Conservation (phyloP, 2,797 vertebrate genomes). For the Sebastes taczanowskii region DNA sequence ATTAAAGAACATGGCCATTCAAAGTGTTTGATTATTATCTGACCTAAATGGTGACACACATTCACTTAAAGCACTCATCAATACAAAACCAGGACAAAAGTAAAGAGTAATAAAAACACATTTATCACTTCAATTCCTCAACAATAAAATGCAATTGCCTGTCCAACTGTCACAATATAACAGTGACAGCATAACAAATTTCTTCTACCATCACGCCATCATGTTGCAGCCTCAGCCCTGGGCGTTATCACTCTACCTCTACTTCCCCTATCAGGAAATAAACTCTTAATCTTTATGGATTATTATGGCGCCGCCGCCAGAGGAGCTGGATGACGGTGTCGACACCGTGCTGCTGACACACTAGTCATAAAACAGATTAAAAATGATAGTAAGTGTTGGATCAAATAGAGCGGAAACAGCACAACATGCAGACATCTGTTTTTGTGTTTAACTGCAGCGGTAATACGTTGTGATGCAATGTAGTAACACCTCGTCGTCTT, state of each 20-base stretch:
- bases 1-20: not conserved
- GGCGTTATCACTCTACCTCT: conserved; percentile 10
- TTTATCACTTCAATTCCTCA: not conserved
- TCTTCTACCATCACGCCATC: not conserved
- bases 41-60: not conserved
- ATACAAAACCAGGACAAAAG: not conserved
- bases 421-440: conserved; percentile 3
- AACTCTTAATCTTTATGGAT: conserved; percentile 64
- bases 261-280: conserved; percentile 36
- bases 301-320: conserved; percentile 35
- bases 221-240: conserved; percentile 19
- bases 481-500: not conserved
- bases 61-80: not conserved
- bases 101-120: not conserved
- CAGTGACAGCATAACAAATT: not conserved
- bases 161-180: not conserved
- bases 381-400: conserved; percentile 24
- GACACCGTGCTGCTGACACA: conserved; percentile 12
- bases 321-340: conserved; percentile 9
- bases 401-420: conserved; percentile 15
- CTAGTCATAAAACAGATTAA: conserved; percentile 47
- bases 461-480: not conserved
- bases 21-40: not conserved
- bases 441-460: not conserved
- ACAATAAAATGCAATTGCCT: not conserved